phyloP scores from a whole-genome alignment of 2,797 vertebrate species.

The Melanotaenia nigrans region DNA sequence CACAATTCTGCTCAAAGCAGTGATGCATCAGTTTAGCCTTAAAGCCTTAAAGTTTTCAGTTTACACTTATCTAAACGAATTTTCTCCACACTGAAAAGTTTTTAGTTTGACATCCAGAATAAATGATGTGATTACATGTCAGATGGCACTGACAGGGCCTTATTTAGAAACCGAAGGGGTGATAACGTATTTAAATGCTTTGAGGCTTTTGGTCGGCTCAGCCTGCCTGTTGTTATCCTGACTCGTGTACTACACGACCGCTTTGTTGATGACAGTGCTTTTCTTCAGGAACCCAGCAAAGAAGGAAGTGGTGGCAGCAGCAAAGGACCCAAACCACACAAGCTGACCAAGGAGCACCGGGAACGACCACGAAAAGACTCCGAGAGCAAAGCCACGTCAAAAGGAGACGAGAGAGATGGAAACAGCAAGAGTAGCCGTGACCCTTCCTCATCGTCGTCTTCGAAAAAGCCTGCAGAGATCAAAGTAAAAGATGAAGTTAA shows the following conservation, averaged over 20 bases:
- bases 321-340: constrained; percentile 94
- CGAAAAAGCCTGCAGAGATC: constrained; percentile 90
- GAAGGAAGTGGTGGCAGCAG: constrained; percentile 83
- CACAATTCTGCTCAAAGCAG: neutral
- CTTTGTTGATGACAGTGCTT: constrained; percentile 3
- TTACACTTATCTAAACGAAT: neutral
- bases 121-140: neutral
- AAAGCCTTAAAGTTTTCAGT: neutral
- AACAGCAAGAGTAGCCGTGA: constrained; percentile 86
- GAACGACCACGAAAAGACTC: constrained; percentile 96
- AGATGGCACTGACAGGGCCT: neutral
- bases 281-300: constrained; percentile 85
- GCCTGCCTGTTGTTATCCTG: neutral
- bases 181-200: neutral
- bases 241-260: neutral
- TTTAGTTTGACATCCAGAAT: neutral
- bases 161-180: neutral
- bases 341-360: constrained; percentile 94
- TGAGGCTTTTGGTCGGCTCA: neutral
- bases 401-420: constrained; percentile 89
- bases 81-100: neutral
- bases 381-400: constrained; percentile 91
- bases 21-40: neutral
- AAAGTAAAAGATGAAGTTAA: constrained; percentile 95
- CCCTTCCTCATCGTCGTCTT: constrained; percentile 77